Conservation (phyloP, 2,797 vertebrate species). For the Rhinichthys osculus region DNA sequence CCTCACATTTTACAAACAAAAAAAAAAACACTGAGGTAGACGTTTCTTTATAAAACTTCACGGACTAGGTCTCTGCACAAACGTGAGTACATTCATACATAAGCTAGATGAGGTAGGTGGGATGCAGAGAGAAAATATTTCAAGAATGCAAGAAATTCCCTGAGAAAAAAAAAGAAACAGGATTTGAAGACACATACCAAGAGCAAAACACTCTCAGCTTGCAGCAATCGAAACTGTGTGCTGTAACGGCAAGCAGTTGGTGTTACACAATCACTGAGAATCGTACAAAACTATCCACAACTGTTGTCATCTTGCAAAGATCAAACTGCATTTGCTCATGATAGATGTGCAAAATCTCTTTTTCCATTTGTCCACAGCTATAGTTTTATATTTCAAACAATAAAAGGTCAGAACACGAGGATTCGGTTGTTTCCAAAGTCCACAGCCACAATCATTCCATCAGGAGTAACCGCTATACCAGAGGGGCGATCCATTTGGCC, state of each 20-base stretch:
- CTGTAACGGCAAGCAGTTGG: constrained; percentile 41
- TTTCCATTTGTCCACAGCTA: constrained; percentile 55
- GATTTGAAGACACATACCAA: constrained; percentile 62
- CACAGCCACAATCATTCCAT: constrained; percentile 98
- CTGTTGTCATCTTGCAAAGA: constrained; percentile 42
- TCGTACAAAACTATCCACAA: constrained; percentile 12
- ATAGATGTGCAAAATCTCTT: constrained; percentile 68
- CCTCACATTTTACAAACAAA: constrained; percentile 70
- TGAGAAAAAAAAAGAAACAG: constrained; percentile 74
- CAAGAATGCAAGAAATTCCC: constrained; percentile 86
- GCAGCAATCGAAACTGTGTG: constrained; percentile 46
- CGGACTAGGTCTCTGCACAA: constrained; percentile 94
- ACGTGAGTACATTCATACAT: constrained; percentile 96
- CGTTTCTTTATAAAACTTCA: constrained; percentile 89
- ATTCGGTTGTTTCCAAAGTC: constrained; percentile 99
- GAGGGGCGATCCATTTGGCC: constrained; percentile 99
- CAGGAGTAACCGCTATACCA: constrained; percentile 94
- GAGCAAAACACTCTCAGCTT: constrained; percentile 56
- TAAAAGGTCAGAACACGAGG: constrained; percentile 88
- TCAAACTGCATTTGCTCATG: constrained; percentile 58
- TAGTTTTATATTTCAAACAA: constrained; percentile 64
- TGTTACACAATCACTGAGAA: constrained; percentile 20
- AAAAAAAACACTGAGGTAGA: constrained; percentile 90
- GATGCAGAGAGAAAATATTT: constrained; percentile 87
- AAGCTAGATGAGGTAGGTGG: constrained; percentile 99